Conservation (phyloP, 2,113 vertebrate genomes). For the Bucco capensis region DNA sequence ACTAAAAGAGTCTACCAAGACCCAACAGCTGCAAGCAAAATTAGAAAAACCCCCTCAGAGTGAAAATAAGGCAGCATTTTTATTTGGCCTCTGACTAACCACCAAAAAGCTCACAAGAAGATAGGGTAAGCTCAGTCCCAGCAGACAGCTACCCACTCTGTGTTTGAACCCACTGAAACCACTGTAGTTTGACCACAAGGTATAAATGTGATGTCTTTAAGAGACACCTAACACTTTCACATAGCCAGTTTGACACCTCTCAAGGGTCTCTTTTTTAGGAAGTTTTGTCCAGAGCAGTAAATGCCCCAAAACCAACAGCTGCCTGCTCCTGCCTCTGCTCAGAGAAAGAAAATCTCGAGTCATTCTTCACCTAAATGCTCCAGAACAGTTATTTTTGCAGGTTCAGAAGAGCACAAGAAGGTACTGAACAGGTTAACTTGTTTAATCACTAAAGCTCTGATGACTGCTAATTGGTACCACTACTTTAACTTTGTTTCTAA, state of each 20-base stretch:
- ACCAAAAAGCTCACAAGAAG: background rate
- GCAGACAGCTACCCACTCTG: background rate
- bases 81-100: background rate
- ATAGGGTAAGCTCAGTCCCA: background rate
- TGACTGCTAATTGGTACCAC: background rate
- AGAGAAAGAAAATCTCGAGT: background rate
- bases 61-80: constrained; percentile 15
- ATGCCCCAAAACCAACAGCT: background rate
- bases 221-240: background rate
- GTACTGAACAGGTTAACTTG: background rate
- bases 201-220: background rate
- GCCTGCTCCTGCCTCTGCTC: background rate
- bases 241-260: background rate
- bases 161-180: background rate
- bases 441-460: background rate
- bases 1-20: constrained; percentile 25
- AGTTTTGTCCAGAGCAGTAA: background rate
- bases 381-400: background rate
- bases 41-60: background rate
- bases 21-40: constrained; percentile 38
- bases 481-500: background rate
- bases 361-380: background rate
- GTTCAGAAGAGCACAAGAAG: background rate
- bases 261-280: background rate
- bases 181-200: background rate